Conservation (phyloP, 1,140 invertebrate genomes). For the Philopotamus ludificatus region DNA sequence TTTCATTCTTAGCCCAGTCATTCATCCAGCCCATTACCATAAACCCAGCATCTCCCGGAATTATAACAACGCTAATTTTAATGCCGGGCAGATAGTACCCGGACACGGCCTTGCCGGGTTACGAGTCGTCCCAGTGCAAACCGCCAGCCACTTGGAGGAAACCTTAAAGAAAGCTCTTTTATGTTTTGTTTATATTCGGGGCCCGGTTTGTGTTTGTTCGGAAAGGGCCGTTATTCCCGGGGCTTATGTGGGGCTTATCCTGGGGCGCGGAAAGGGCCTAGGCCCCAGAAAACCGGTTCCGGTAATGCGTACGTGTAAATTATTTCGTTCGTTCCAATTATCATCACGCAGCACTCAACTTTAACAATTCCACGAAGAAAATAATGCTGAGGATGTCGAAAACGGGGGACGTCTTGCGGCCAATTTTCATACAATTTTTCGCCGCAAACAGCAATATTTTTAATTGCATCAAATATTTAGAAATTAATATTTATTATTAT, state of each 20-base stretch:
- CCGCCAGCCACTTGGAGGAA: neutral
- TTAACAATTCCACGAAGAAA: no score
- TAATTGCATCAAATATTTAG: no score
- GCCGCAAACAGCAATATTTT: no score
- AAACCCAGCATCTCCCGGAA: no score
- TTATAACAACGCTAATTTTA: no score
- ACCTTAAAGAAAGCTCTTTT: conserved; percentile 10
- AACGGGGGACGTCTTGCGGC: no score
- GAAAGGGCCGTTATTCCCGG: conserved; percentile 10
- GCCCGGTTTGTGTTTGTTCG: conserved; percentile 7
- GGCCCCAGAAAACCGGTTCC: no score
- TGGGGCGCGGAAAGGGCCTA: neutral
- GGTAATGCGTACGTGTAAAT: conserved; percentile 5
- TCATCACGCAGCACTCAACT: conserved; percentile 4
- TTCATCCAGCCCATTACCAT: no score
- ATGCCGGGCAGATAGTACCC: neutral
- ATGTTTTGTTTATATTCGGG: conserved; percentile 8
- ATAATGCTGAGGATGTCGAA: no score
- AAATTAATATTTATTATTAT: no score
- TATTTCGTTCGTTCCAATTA: conserved; percentile 5
- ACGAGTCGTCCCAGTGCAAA: neutral
- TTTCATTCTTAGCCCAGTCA: no score
- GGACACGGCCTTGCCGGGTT: neutral
- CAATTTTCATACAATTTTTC: no score
- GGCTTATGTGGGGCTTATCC: neutral